These are phyloP conservation scores for Drepanosiphum platanoidis DNA, from an alignment of 2,888 invertebrate species.

Conservation along the genomic window DNA sequence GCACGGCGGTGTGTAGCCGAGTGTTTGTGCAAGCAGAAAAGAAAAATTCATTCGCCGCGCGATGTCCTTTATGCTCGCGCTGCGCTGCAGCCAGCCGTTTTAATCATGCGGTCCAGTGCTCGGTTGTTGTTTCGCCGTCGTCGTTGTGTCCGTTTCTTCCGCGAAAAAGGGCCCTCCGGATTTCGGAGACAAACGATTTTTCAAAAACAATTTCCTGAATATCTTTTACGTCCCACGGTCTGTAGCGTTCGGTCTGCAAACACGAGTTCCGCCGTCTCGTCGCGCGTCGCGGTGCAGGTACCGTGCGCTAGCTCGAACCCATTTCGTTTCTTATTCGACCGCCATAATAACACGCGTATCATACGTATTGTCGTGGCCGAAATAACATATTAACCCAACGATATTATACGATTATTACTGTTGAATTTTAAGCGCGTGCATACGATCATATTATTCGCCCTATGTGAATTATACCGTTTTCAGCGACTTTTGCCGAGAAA, in stretches of 20 bases:
- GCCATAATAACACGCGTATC: too few species aligned
- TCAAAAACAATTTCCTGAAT: neutral
- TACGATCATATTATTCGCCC: too few species aligned
- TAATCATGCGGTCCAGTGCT: conserved; percentile 58
- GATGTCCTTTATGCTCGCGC: neutral
- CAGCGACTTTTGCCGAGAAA: too few species aligned
- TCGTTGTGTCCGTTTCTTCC: neutral
- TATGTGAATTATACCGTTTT: too few species aligned
- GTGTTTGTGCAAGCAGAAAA: conserved; percentile 11
- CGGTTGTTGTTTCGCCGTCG: neutral
- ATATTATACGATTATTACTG: too few species aligned
- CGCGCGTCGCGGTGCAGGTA: too few species aligned
- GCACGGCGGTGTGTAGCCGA: neutral
- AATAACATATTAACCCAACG: too few species aligned
- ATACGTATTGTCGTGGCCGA: too few species aligned
- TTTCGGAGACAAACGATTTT: conserved; percentile 11
- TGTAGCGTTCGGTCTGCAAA: neutral
- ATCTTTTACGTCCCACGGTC: neutral
- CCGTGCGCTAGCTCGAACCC: too few species aligned
- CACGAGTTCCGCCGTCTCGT: neutral
- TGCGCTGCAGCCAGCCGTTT: conserved; percentile 1
- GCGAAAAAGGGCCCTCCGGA: neutral
- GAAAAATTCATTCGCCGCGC: conserved; percentile 30
- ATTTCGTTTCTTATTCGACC: too few species aligned
- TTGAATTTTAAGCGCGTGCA: too few species aligned